Evolutionary conservation across 1,140 invertebrate species (phyloP).

Genomic region (Eumaeus atala): DNA sequence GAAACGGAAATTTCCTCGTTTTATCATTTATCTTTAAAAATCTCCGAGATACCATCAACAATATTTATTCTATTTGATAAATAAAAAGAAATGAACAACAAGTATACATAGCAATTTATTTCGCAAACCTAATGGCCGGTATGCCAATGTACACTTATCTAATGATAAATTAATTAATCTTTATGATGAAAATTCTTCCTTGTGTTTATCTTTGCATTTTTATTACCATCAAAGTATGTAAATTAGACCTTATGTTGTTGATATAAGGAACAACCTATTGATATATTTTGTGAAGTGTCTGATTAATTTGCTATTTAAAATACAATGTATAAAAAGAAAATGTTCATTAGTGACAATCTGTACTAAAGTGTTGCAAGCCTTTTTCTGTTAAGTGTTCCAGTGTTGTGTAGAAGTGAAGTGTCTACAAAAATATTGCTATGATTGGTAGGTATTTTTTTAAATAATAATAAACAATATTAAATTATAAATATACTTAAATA

Average conservation of each 20-base stretch:
- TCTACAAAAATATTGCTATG: conserved; percentile 18
- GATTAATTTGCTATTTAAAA: not conserved
- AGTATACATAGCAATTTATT: not conserved
- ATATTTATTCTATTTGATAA: too few species aligned
- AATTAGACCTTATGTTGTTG: conserved; percentile 16
- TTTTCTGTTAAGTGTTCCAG: conserved; percentile 9
- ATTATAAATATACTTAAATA: not conserved
- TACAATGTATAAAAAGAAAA: conserved; percentile 18
- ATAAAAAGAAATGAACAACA: too few species aligned
- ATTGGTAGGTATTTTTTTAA: conserved; percentile 20
- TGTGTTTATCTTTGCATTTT: conserved; percentile 18
- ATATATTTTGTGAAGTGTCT: not conserved
- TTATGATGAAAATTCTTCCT: conserved; percentile 20
- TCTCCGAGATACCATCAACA: too few species aligned
- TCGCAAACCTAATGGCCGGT: conserved; percentile 14
- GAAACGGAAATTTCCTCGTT: too few species aligned
- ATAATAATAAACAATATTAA: conserved; percentile 6
- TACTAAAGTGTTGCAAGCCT: conserved; percentile 10
- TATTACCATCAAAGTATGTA: not conserved
- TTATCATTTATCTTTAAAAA: too few species aligned
- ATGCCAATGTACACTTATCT: conserved; percentile 19
- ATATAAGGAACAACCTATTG: not conserved
- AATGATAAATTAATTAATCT: conserved; percentile 21
- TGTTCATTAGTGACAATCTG: conserved; percentile 4
- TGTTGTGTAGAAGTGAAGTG: conserved; percentile 17